Evolutionary conservation across 2,113 vertebrate genomes (phyloP).

Genomic region (Drymodes brunneopygia): DNA sequence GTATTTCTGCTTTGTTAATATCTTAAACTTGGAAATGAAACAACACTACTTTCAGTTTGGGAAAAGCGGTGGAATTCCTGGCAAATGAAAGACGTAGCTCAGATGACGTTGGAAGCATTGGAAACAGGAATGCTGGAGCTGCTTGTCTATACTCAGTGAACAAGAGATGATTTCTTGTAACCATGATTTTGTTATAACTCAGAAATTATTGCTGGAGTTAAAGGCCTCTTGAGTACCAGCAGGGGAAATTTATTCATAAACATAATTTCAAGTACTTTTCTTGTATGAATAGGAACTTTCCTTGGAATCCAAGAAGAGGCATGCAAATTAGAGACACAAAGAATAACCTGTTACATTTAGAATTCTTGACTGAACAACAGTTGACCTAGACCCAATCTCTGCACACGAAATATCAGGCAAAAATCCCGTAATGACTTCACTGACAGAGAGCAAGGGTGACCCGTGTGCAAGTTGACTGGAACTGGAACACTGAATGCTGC

Average conservation of each 20-base stretch:
- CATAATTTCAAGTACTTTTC: not conserved
- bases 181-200: not conserved
- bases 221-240: not conserved
- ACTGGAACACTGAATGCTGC: not conserved
- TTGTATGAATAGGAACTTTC: not conserved
- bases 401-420: not conserved
- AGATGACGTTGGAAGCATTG: not conserved
- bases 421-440: not conserved
- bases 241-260: not conserved
- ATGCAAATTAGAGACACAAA: not conserved
- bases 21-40: not conserved
- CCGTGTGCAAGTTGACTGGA: not conserved
- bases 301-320: not conserved
- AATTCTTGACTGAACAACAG: not conserved
- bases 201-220: not conserved
- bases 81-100: not conserved
- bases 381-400: not conserved
- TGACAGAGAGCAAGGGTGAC: not conserved
- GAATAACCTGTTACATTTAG: fast-evolving
- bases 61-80: not conserved
- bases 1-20: not conserved
- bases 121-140: not conserved
- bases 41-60: not conserved
- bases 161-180: not conserved
- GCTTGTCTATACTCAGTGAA: not conserved